phyloP scores from a whole-genome alignment of 2,113 vertebrate species.

The Heteronetta atricapilla region DNA sequence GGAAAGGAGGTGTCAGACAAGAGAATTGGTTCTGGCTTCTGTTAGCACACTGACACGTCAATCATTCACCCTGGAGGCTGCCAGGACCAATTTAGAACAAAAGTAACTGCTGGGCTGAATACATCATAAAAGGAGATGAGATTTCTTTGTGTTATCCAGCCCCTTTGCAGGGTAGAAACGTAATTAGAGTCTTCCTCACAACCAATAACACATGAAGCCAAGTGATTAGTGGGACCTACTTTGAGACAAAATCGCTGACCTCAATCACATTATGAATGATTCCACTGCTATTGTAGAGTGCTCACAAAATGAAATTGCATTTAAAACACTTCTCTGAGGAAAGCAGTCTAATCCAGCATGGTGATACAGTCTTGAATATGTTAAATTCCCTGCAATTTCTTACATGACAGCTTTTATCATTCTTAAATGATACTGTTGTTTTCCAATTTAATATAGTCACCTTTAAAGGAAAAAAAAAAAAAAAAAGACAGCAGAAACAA shows the following conservation, averaged over 20 bases:
- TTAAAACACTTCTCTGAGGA: background rate
- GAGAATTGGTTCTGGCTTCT: conserved; percentile 48
- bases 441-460: conserved; percentile 1
- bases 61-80: conserved; percentile 49
- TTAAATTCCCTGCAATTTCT: conserved; percentile 16
- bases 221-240: background rate
- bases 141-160: conserved; percentile 50
- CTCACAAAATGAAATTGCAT: background rate
- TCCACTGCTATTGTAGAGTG: background rate
- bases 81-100: conserved; percentile 58
- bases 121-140: conserved; percentile 34
- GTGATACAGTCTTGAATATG: background rate
- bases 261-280: background rate
- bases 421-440: conserved; percentile 13
- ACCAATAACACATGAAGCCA: background rate
- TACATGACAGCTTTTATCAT: conserved; percentile 37
- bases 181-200: conserved; percentile 28
- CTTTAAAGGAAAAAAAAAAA: background rate
- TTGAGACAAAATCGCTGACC: conserved; percentile 15
- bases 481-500: background rate
- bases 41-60: conserved; percentile 48
- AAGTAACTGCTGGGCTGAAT: conserved; percentile 43
- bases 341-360: background rate
- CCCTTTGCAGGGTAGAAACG: background rate
- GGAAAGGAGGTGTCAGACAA: conserved; percentile 37